Evolutionary conservation across 2,888 invertebrate species (phyloP), one percentile per base, ranked within the genome.

Genomic region (Drosophila dives): DNA sequence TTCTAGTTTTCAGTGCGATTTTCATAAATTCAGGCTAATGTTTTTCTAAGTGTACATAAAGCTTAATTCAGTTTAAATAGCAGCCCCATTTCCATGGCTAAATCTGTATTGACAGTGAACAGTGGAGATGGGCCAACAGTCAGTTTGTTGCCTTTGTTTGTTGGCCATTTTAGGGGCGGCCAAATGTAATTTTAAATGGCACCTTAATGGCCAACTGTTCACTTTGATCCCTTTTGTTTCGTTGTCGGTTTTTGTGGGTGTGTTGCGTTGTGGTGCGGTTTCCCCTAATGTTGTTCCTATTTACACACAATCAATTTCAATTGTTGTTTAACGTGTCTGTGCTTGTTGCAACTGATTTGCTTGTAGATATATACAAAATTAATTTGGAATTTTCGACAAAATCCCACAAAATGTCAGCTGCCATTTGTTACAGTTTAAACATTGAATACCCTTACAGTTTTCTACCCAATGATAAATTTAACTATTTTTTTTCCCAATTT

Each of bases 61-160:
- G 23, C 23, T 23, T 15, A 40, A 40, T 40, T 45, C n/a, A 15
- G 45, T 26, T 23, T 45, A 45, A 45, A 45, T 23, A 8, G 8
- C 45, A 15, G 17, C 10, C 50, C n/a, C 60, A 67, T 60, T 70
- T 70, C 56, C 51, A 51, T 62, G 71, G 56, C 68, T n/a, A 77
- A 77, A 80, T 69, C 74, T 81, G 70, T 76, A 86, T 75, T 89
- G 86, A 87, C 86, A 89, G 80, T 81, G 88, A 82, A 36, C n/a
- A 10, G n/a, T 10, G 40, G 7, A 80, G 75, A 64, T 63, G 53
- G 40, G 55, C 60, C 49, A 45, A 58, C 64, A 56, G 61, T 66
- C 72, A 73, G 67, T 69, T 80, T 83, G 72, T 86, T 73, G 55
- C 56, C 5, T 15, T 40, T 38, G 38, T 29, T 38, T n/a, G 45